Conservation (phyloP, 2,888 invertebrate genomes). For the Epirrita christyi region DNA sequence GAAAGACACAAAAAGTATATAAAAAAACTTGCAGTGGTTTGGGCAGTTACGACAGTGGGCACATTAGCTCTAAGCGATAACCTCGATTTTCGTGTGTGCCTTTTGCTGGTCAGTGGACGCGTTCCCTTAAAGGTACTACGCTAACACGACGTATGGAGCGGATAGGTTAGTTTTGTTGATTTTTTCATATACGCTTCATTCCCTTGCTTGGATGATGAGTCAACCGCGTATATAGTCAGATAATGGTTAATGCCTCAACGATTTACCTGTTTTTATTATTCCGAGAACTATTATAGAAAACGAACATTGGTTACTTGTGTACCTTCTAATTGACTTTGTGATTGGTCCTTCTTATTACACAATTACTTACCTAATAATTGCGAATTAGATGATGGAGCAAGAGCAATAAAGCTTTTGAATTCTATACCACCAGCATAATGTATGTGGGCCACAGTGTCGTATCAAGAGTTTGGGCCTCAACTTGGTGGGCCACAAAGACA, state of each 20-base stretch:
- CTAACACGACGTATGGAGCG: constrained; percentile 1
- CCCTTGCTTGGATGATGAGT: constrained; percentile 47
- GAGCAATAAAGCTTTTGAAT: not conserved
- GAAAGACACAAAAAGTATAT: too few relatives aligned
- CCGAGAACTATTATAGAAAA: constrained; percentile 14
- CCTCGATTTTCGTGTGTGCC: not conserved
- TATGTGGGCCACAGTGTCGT: too few relatives aligned
- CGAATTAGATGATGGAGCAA: constrained; percentile 58
- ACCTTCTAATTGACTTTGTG: constrained; percentile 40
- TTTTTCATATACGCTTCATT: constrained; percentile 65
- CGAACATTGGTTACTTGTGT: not conserved
- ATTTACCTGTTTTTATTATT: constrained; percentile 37
- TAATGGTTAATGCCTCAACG: constrained; percentile 42
- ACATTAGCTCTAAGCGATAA: not conserved
- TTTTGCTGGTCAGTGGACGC: not conserved
- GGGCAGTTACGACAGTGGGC: not conserved
- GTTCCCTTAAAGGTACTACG: not conserved
- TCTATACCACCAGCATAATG: not conserved
- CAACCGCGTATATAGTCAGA: constrained; percentile 50
- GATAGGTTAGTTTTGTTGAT: constrained; percentile 56
- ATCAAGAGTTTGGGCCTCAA: too few relatives aligned
- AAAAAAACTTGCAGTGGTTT: too few relatives aligned
- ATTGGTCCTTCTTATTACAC: constrained; percentile 48
- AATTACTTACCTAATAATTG: constrained; percentile 45
- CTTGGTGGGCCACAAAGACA: too few relatives aligned